A percentile compares a stretch with the other conserved stretches of the same genome.
phyloP scores from a whole-genome alignment of 2,113 vertebrate species.

The Orthonyx spaldingii region DNA sequence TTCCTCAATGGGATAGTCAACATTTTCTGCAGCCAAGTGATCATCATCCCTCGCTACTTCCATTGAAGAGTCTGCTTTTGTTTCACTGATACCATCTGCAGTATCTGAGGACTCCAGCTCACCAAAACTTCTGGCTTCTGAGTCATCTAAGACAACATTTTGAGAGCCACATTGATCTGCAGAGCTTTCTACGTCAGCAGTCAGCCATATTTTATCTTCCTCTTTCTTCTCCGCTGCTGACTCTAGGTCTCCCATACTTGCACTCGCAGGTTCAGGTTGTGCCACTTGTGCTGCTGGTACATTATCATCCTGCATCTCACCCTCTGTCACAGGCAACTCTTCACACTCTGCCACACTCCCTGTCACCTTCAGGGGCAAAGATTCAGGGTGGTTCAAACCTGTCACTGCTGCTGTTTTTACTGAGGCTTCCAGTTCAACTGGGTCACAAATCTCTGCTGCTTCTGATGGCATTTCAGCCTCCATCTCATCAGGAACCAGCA shows the following conservation, averaged over 20 bases:
- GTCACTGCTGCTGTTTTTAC: not conserved
- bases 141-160: not conserved
- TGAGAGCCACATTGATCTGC: not conserved
- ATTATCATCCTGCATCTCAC: not conserved
- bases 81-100: not conserved
- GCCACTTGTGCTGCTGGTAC: not conserved
- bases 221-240: not conserved
- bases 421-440: not conserved
- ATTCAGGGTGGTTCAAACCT: not conserved
- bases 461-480: not conserved
- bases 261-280: not conserved
- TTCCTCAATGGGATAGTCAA: not conserved
- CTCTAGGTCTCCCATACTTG: not conserved
- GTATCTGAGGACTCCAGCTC: slow-evolving; percentile 7
- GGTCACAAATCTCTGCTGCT: not conserved
- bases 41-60: not conserved
- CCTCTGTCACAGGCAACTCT: not conserved
- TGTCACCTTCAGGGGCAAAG: not conserved
- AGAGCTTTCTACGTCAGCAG: not conserved
- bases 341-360: not conserved
- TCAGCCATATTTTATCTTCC: not conserved
- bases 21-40: not conserved
- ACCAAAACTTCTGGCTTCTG: slow-evolving; percentile 1
- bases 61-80: slow-evolving; percentile 22
- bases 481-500: not conserved